Base-by-base conservation (phyloP, 2,888 invertebrate genomes). In the Romanomermis culicivorax region DNA sequence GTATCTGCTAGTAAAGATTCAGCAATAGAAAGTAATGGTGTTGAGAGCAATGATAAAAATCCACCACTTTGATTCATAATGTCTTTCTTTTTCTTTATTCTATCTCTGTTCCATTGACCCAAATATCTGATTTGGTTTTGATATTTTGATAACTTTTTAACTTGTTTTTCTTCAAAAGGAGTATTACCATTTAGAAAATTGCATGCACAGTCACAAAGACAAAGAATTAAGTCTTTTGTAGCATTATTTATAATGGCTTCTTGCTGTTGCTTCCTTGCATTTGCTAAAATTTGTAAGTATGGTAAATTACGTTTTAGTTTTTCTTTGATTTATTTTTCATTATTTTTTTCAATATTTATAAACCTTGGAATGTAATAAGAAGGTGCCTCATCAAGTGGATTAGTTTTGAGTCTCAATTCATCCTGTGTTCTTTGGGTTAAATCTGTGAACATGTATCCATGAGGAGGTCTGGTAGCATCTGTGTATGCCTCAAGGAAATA, bases 361-460 rank as follows among this genome's bases (percentile, higher is more conserved):
- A 17, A 36, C 17, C 17, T 36, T 36, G 36, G 36, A 7, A 36
- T 17, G 17, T 36, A 17, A 7, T 11, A 7, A 11, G 17, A 11
- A 36, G 36, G 50, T 7, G 11, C 25, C 7, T 11, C 26, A 11
- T 11, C 23, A 23, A 50, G 26, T 4, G 43, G 42, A 24, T 42
- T 52, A 23, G 52, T 42, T 52, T 29, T 27, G 7, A 55, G 20
- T 11, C 51, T 29, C 2, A 53, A 25, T 3, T 36, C 2, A n/a
- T 42, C 42, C 3, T 43, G 14, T 2, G 55, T 36, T 11, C 11
- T 43, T 23, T 56, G 51, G n/a, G 30, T 45, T 26, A 55, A 45
- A 26, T 54, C 51, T 14, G 54, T 7, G 23, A 55, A 53, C 23
- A 55, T 29, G 42, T 55, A 55, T n/a, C 55, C 55, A 27, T 43